Percentiles rank a stretch among this genome's conserved stretches.
These are phyloP conservation scores for Lagocephalus sceleratus DNA, from an alignment of 2,797 vertebrate species.

Conservation along the genomic window DNA sequence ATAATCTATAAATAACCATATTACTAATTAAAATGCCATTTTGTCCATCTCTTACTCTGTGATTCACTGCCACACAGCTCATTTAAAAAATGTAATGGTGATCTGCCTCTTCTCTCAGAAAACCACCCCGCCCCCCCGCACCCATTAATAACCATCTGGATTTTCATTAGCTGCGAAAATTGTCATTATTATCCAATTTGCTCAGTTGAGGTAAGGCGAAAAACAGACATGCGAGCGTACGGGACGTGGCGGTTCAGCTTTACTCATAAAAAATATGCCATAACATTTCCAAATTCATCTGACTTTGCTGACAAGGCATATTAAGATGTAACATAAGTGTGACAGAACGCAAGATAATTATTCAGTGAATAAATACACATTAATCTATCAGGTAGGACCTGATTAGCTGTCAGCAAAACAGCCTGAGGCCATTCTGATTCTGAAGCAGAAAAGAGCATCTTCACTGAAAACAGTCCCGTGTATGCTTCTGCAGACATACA, in stretches of 20 bases:
- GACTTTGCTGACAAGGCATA: conserved; percentile 14
- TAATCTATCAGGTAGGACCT: conserved; percentile 6
- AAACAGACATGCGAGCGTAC: conserved; percentile 44
- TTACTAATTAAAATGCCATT: too few species aligned
- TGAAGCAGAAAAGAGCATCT: conserved; percentile 5
- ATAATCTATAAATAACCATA: too few species aligned
- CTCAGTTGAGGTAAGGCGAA: conserved; percentile 44
- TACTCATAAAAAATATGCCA: conserved; percentile 38
- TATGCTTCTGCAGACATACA: neutral
- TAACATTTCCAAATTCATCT: conserved; percentile 26
- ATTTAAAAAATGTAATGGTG: conserved; percentile 28
- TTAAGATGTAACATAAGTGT: conserved; percentile 37
- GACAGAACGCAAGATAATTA: too few species aligned
- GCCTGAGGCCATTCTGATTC: neutral
- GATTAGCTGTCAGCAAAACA: conserved; percentile 1
- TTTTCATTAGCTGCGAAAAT: conserved; percentile 11
- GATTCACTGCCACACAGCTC: neutral
- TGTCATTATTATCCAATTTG: conserved; percentile 41
- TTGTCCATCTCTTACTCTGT: neutral
- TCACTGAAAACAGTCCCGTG: conserved; percentile 6
- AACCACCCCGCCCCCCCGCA: conserved; percentile 10
- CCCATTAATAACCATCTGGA: conserved; percentile 14
- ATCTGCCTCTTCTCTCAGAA: conserved; percentile 1
- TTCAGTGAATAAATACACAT: conserved; percentile 39
- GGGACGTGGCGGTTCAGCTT: conserved; percentile 36